These are phyloP conservation scores for Crypturellus undulatus DNA, from an alignment of 2,113 vertebrate species.

Conservation along the genomic window DNA sequence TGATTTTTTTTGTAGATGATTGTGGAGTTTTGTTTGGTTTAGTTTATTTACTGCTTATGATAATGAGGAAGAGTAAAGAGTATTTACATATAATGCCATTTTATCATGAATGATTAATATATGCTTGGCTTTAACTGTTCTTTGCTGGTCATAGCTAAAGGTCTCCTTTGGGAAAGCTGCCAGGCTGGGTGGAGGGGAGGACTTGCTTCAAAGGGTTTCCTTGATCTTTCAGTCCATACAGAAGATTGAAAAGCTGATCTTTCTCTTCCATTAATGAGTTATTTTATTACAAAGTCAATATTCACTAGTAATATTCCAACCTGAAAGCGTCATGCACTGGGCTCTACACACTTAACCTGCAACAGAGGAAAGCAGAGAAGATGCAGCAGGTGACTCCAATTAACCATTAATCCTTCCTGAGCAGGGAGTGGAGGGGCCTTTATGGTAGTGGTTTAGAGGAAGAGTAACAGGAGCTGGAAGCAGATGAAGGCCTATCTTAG, in stretches of 20 bases:
- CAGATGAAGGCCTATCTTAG: background rate
- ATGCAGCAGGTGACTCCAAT: background rate
- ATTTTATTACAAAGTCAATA: background rate
- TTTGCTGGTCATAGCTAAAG: background rate
- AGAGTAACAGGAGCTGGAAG: rapidly evolving
- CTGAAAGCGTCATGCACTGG: background rate
- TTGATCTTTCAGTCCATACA: background rate
- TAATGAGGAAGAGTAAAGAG: background rate
- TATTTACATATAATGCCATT: background rate
- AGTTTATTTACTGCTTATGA: background rate
- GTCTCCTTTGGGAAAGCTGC: background rate
- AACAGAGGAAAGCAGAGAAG: background rate
- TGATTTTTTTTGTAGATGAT: background rate
- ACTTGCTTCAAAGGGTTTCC: background rate
- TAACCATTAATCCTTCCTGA: background rate
- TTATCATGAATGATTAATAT: background rate
- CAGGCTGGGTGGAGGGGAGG: background rate
- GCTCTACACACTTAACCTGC: background rate
- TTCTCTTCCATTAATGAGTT: background rate
- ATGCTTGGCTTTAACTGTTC: background rate
- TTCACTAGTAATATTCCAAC: background rate
- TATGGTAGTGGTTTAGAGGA: rapidly evolving
- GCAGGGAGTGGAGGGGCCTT: background rate
- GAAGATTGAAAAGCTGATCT: background rate
- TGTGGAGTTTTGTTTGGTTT: background rate